Evolutionary conservation across 2,797 vertebrate species (phyloP), one percentile per base, ranked within the genome.

Genomic region (Alauda arvensis): DNA sequence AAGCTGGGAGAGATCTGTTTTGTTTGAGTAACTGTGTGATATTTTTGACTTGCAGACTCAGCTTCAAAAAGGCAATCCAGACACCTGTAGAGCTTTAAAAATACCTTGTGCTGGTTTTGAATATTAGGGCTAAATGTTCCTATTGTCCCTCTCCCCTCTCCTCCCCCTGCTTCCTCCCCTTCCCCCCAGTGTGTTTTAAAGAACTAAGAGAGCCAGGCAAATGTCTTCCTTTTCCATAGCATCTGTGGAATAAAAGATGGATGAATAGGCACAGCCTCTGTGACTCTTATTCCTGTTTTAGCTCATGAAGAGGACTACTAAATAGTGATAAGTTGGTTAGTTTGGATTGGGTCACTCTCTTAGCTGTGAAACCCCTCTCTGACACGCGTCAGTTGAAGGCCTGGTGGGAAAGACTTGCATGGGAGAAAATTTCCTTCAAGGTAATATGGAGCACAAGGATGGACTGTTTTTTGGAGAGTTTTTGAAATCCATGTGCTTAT

Each of bases 41-140:
- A 42, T 76, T 87, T 94, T 70, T 80, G 48, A 21, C 74, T 78
- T 81, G n/a, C 37, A 72, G 42, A 66, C 45, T 74, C 42, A 42
- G n/a, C 45, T 85, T 76, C 26, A 60, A 40, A 89, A 83, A 24
- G 13, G 51, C 39, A 67, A 31, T 51, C 68, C 46, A 74, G 68
- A 86, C 70, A n/a, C 63, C 56, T 61, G 43, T 6, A 55, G 45
- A 83, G 25, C 25, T 75, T 82, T 75, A 76, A 56, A 76, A 90
- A 46, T 69, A 87, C 29, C 60, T 72, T 75, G 31, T 72, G 8
- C 67, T 85, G 62, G 39, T 57, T 93, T 80, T 66, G 59, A 83
- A 52, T 3, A 1, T 43, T 40, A 18, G 24, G 40, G 52, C 56
- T 91, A 45, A 55, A 45, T 31, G 8, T 57, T 88, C 31, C 45